phyloP scores from a whole-genome alignment of 2,888 invertebrate species.

The Argyresthia goedartella region DNA sequence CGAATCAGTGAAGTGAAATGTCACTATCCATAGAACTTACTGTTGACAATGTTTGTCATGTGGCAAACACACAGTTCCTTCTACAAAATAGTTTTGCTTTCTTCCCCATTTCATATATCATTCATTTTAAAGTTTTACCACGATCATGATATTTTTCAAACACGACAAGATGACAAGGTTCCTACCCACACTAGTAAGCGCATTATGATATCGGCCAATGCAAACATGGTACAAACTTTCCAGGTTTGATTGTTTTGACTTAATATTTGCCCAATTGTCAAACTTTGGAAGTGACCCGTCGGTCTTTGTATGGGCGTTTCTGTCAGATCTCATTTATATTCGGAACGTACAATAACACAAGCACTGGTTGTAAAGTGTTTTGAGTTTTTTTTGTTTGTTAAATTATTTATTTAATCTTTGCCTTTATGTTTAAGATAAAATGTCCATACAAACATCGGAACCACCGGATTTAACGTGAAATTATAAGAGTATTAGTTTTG shows the following conservation, averaged over 20 bases:
- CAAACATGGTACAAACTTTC: background rate
- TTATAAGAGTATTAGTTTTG: constrained; percentile 38
- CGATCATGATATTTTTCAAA: no score
- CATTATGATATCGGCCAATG: background rate
- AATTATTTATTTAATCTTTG: constrained; percentile 29
- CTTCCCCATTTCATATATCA: no score
- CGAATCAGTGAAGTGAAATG: no score
- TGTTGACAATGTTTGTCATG: no score
- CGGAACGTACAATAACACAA: constrained; percentile 1
- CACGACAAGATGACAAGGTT: no score
- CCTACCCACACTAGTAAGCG: no score
- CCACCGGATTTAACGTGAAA: constrained; percentile 16
- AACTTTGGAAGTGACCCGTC: no score
- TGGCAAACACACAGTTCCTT: no score
- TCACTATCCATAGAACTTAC: no score
- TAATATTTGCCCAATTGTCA: no score
- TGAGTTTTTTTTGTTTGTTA: constrained; percentile 23
- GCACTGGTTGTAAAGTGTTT: constrained; percentile 7
- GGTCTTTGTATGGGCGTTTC: constrained; percentile 51
- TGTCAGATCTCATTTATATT: constrained; percentile 49
- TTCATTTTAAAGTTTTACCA: no score
- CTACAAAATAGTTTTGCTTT: no score
- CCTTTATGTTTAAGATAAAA: constrained; percentile 12
- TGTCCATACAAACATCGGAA: constrained; percentile 51
- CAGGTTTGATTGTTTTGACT: background rate